A percentile compares a stretch with the other conserved stretches of the same genome.
These are phyloP conservation scores for Antigone vipio DNA, from an alignment of 2,113 vertebrate species.

Conservation along the genomic window DNA sequence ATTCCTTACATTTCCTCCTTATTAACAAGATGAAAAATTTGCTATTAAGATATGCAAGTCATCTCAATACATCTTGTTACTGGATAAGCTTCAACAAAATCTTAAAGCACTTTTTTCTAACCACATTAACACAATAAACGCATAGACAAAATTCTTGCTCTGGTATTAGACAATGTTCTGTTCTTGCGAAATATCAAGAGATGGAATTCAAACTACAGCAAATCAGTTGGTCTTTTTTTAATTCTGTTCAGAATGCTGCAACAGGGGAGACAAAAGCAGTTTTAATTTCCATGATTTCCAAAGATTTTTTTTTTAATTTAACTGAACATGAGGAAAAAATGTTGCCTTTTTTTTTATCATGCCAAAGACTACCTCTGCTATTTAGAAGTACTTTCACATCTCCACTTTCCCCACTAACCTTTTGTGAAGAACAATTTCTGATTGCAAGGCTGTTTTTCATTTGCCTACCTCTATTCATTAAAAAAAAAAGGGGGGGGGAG, in stretches of 20 bases:
- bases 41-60: conserved; percentile 60
- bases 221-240: neutral
- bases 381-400: conserved; percentile 44
- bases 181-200: conserved; percentile 16
- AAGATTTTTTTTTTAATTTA: neutral
- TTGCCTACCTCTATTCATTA: conserved; percentile 46
- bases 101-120: conserved; percentile 3
- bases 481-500: neutral
- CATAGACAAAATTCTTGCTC: neutral
- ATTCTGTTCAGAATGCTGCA: conserved; percentile 1
- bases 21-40: conserved; percentile 54
- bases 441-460: conserved; percentile 61
- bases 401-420: conserved; percentile 29
- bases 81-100: conserved; percentile 45
- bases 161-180: neutral
- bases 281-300: conserved; percentile 27
- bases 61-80: conserved; percentile 43
- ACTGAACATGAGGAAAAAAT: neutral
- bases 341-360: neutral
- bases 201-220: conserved; percentile 1
- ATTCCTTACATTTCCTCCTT: conserved; percentile 63
- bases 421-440: conserved; percentile 62
- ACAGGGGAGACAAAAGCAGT: neutral
- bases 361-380: neutral
- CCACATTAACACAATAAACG: conserved; percentile 12